These are phyloP conservation scores for Pelodytes ibericus DNA, from an alignment of 2,797 vertebrate species.

Conservation along the genomic window DNA sequence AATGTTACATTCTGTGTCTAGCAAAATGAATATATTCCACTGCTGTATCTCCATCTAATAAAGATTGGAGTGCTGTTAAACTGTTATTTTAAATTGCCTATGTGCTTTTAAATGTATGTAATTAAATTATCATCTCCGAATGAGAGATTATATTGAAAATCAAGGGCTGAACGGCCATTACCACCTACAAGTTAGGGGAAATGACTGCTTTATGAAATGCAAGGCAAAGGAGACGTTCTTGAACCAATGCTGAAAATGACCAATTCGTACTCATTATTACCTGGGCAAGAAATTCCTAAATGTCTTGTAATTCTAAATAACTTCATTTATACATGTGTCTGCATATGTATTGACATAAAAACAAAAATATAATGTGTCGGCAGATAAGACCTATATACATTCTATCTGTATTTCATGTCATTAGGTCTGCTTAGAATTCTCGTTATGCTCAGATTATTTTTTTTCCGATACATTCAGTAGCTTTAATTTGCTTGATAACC, in stretches of 20 bases:
- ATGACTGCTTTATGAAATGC: constrained; percentile 45
- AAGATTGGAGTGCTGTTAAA: constrained; percentile 52
- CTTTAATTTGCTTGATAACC: too few relatives aligned
- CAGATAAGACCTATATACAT: too few relatives aligned
- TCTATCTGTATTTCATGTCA: too few relatives aligned
- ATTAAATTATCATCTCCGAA: constrained; percentile 56
- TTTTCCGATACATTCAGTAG: too few relatives aligned
- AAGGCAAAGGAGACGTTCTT: constrained; percentile 47
- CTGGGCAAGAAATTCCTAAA: too few relatives aligned
- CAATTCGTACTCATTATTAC: constrained; percentile 43
- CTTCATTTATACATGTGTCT: too few relatives aligned
- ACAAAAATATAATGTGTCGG: too few relatives aligned
- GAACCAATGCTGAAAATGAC: constrained; percentile 41
- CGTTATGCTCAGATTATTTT: too few relatives aligned
- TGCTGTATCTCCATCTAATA: constrained; percentile 54
- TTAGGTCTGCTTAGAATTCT: too few relatives aligned
- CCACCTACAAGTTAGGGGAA: constrained; percentile 45
- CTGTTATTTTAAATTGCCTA: constrained; percentile 58
- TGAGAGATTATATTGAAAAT: constrained; percentile 56
- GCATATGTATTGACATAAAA: too few relatives aligned
- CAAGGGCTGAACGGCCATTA: constrained; percentile 53
- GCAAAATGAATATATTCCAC: constrained; percentile 51
- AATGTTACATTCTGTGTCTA: constrained; percentile 36
- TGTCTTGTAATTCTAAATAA: too few relatives aligned
- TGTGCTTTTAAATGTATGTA: constrained; percentile 56